phyloP scores from a whole-genome alignment of 1,140 invertebrate species.

The Drosophila rufa region DNA sequence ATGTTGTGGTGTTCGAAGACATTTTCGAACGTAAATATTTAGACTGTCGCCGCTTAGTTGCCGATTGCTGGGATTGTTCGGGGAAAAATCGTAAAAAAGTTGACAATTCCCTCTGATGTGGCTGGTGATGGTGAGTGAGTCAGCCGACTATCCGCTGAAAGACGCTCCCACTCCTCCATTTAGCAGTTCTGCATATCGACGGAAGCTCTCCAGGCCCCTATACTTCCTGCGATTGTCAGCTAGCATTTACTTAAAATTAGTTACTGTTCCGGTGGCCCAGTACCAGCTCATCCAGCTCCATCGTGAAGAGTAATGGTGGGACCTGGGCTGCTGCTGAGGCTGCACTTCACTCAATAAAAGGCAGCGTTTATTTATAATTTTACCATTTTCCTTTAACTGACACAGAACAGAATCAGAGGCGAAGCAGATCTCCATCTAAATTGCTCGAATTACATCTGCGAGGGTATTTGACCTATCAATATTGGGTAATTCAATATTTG shows the following conservation, averaged over 20 bases:
- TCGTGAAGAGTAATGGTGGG: not conserved
- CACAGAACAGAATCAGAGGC: constrained; percentile 24
- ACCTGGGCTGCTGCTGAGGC: constrained; percentile 19
- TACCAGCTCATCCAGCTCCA: not conserved
- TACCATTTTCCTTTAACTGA: constrained; percentile 62
- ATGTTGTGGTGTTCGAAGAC: constrained; percentile 29
- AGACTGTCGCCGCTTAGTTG: constrained; percentile 33
- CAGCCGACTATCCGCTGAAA: constrained; percentile 23
- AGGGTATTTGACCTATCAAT: not conserved
- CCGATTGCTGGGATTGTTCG: constrained; percentile 29
- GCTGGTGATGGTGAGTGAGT: constrained; percentile 42
- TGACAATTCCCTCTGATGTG: constrained; percentile 58
- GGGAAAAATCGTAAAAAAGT: constrained; percentile 65
- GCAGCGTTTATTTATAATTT: constrained; percentile 76
- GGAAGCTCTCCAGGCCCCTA: not conserved
- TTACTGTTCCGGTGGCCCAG: not conserved
- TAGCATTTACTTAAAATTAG: constrained; percentile 29
- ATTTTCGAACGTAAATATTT: constrained; percentile 71
- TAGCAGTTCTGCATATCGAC: constrained; percentile 7
- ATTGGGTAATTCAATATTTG: not conserved
- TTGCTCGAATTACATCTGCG: constrained; percentile 53
- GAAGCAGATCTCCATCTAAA: constrained; percentile 41
- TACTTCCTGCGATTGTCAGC: constrained; percentile 21
- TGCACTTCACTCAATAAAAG: constrained; percentile 74
- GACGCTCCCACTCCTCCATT: constrained; percentile 2